Conservation (phyloP, 2,888 invertebrate species). For the Stegophylla sp. region DNA sequence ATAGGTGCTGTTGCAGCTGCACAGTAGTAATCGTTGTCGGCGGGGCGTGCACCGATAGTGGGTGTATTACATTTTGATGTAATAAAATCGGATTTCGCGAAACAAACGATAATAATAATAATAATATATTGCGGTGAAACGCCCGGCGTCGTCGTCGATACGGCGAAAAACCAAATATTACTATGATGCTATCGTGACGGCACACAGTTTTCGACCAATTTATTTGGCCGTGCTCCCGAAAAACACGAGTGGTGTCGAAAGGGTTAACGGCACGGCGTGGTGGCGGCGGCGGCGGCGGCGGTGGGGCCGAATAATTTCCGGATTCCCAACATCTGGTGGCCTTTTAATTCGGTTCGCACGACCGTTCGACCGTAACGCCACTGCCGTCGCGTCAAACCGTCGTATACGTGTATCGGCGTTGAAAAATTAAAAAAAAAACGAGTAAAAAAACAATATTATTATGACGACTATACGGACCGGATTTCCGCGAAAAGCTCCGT, state of each 20-base stretch:
- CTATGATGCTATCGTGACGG: constrained; percentile 11
- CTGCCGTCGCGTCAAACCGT: background rate
- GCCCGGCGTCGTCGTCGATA: background rate
- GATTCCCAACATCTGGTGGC: constrained; percentile 52
- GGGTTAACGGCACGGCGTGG: background rate
- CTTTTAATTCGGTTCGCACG: constrained; percentile 46
- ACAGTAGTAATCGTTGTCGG: background rate
- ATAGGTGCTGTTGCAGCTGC: no score
- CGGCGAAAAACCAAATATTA: background rate
- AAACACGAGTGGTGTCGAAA: constrained; percentile 2
- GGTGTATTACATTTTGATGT: no score
- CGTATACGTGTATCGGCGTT: background rate
- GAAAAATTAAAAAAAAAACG: background rate
- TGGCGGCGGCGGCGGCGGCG: background rate
- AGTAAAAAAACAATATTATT: no score
- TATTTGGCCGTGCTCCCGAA: background rate
- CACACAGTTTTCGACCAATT: constrained; percentile 1
- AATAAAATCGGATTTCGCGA: constrained; percentile 20
- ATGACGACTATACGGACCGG: background rate
- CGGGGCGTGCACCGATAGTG: background rate
- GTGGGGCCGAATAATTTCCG: constrained; percentile 34
- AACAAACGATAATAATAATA: background rate
- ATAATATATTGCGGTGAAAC: background rate
- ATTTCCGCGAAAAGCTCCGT: background rate
- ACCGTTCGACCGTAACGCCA: constrained; percentile 27